These are phyloP conservation scores for Ips nitidus DNA, from an alignment of 1,140 invertebrate genomes.

Conservation along the genomic window DNA sequence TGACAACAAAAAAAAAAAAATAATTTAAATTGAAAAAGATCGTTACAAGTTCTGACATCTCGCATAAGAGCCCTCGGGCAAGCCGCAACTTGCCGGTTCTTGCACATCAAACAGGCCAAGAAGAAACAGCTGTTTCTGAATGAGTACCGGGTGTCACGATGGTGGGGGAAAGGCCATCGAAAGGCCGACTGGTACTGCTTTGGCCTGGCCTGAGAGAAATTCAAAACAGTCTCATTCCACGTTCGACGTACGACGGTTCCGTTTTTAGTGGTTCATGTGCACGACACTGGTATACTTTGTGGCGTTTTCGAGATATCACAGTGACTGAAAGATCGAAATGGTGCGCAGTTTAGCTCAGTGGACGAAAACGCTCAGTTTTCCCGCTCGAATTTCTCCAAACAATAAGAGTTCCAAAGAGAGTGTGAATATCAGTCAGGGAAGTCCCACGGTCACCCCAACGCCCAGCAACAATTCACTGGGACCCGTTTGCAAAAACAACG, in stretches of 20 bases:
- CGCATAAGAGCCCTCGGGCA: too few species aligned
- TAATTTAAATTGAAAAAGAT: too few species aligned
- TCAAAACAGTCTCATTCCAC: constrained; percentile 37
- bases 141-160: constrained; percentile 24
- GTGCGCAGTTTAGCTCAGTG: constrained; percentile 81
- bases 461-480: constrained; percentile 43
- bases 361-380: constrained; percentile 86
- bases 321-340: constrained; percentile 55
- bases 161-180: constrained; percentile 49
- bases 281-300: constrained; percentile 9
- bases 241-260: constrained; percentile 10
- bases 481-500: constrained; percentile 46
- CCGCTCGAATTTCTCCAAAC: constrained; percentile 76
- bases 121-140: constrained; percentile 47
- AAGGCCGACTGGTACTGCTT: constrained; percentile 40
- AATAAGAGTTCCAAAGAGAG: constrained; percentile 72
- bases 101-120: constrained; percentile 18
- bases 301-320: too few species aligned
- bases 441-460: constrained; percentile 47
- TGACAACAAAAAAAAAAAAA: too few species aligned
- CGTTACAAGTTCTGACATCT: too few species aligned
- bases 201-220: constrained; percentile 11
- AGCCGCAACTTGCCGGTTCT: constrained; percentile 23
- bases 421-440: constrained; percentile 53
- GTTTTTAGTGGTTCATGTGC: background rate